Evolutionary conservation across 2,797 vertebrate species (phyloP), one percentile per base, ranked within the genome.

Genomic region (Eulemur rubriventer): DNA sequence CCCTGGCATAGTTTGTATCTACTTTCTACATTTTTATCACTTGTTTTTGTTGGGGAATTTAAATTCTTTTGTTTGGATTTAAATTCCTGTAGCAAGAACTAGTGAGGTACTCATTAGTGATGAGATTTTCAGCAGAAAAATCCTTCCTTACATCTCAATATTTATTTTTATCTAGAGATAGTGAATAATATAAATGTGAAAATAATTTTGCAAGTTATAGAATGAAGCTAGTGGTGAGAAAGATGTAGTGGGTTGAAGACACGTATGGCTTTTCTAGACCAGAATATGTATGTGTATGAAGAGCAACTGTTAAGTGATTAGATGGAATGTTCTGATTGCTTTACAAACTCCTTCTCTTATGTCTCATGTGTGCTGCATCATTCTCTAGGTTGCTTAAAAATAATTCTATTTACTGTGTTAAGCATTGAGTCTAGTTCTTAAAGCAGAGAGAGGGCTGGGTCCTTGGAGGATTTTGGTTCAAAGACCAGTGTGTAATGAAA

Each of bases 81-180:
- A 81, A 82, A 89, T 75, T 63, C 30, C 18, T 86, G 24, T 46
- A 50, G 55, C 16, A 89, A 91, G 81, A 87, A 57, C 30, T 35
- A 79, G 50, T 82, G 24, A 72, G 82, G 26, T 48, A 35, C 35
- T 91, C 26, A 63, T n/a, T 81, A 81, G 16, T 73, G 80, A 89
- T 63, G 67, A 70, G 24, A 90, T 88, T 92, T 92, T 94, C 30
- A 85, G 22, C 63, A 86, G 79, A 92, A 72, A 92, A 86, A 55
- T 79, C 22, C 41, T 87, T 82, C 38, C 41, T 52, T 82, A 17
- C 33, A 46, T 46, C 14, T 89, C 22, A 52, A 1, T 94, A 16
- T 26, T 67, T 70, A 67, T 85, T 96, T 95, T 85, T 78, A 61
- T 43, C 26, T 93, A 75, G 78, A 89, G 12, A 41, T 63, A 80